Percentiles rank a stretch among this genome's conserved stretches.
Conservation (phyloP, 2,113 vertebrate genomes). For the Pelusios castaneus region DNA sequence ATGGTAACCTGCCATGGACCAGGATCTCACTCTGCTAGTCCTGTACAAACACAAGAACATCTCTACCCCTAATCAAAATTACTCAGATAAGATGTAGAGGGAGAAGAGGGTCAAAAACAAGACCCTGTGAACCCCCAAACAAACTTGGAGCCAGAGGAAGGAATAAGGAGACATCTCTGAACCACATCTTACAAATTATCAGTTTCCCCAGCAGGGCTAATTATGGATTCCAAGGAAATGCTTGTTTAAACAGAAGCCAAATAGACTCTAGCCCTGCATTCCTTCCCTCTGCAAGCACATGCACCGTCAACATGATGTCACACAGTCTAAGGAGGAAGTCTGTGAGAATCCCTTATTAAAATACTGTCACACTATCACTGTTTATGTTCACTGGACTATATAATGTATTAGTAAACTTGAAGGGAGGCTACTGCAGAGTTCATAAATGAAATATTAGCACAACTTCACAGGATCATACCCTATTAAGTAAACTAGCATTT, state of each 20-base stretch:
- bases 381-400: background rate
- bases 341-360: background rate
- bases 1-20: background rate
- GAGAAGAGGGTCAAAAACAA: background rate
- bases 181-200: background rate
- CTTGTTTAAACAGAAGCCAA: conserved; percentile 4
- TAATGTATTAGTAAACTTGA: background rate
- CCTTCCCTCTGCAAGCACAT: background rate
- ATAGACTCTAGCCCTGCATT: background rate
- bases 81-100: background rate
- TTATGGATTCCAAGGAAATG: background rate
- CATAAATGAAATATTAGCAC: background rate
- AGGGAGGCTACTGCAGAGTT: background rate
- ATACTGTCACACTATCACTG: background rate
- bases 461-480: background rate
- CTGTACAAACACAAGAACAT: background rate
- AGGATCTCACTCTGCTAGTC: background rate
- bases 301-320: background rate
- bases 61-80: background rate
- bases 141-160: background rate
- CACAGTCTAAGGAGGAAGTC: background rate
- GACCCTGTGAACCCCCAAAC: background rate
- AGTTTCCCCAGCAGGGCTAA: background rate
- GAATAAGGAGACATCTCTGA: background rate
- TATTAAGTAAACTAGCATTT: background rate